Base-by-base conservation (phyloP, 2,113 vertebrate genomes). In the Orycteropus afer region DNA sequence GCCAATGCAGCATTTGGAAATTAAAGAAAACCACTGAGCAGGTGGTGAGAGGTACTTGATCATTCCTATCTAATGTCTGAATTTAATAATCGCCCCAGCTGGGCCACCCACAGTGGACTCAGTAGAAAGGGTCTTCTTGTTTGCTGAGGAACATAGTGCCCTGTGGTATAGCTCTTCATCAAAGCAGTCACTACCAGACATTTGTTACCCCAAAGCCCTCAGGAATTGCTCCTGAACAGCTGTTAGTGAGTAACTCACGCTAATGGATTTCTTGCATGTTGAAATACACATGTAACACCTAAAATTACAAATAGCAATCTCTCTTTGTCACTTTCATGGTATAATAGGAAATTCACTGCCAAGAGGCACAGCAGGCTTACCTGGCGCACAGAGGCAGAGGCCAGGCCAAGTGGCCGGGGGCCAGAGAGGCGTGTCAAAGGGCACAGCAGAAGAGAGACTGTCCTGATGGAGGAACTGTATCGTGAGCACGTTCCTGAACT, bases 31-130 rank as follows among this genome's bases (percentile, higher is more conserved):
- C 81, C 92, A 90, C 34, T 71, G 42, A 91, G 63, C 79, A 93
- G 61, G 11, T 91, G 49, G 8, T 90, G 83, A 96, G 40, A 97
- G 74, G 57, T 74, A 94, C 53, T 71, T 89, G 82, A 90, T 78
- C 51, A 86, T 91, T 94, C 4, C 0, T 84, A 92, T 27, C 71
- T 0, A 5, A 97, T 83, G 55, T 94, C 90, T 27, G 95, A 90
- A 94, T 96, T 93, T 96, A 96, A 97, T 96, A 89, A 97, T 95
- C 78, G 95, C 82, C 90, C 93, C 73, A 97, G 74, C 7, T 15
- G 94, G 82, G 51, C 45, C 91, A 94, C 55, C 79, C 65, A 95
- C 86, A 77, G 76, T 37, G 51, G 71, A 94, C 71, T 89, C 83
- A 91, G 63, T 34, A 95, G 93, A 96, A 63, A 93, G 69, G 82